Evolutionary conservation across 2,888 invertebrate species (phyloP), one percentile per base, ranked within the genome.

Genomic region (Criorhina ranunculi): DNA sequence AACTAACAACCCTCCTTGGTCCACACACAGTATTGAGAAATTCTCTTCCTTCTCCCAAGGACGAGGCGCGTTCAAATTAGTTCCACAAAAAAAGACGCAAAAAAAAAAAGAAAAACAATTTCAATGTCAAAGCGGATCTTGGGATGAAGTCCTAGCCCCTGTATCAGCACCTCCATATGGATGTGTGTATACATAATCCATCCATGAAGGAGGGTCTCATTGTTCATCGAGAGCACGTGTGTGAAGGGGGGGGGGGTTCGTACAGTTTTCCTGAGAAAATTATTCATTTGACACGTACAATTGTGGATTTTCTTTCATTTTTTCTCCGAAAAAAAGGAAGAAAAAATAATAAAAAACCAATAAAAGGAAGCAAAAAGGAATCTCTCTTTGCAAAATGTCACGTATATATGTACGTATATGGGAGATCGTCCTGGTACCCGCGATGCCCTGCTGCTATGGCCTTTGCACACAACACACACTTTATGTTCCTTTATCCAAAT

Each of bases 241-340:
- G n/a, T n/a, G n/a, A n/a, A n/a, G 40, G 24, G 4, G 1, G 24
- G 24, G 4, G 24, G 24, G 24, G 24, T 24, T 51, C 33, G n/a
- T n/a, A n/a, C 33, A 33, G 37, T 67, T 49, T 59, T 49, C 33
- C 59, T 40, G 19, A 29, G 42, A 53, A 67, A 60, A 77, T 44
- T 60, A 77, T 35, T 69, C 59, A 69, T 69, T 77, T 69, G 67
- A 35, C 77, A 77, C 51, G 67, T 69, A 69, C 60, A 51, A 53
- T 40, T 69, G 49, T 67, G 64, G 75, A 66, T 57, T 66, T 59
- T 49, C 12, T 9, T 46, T 24, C 24, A 24, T 24, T 24, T 37
- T 40, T 35, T 35, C 3, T 31, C 1, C 6, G 9, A 33, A 9
- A 46, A 24, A n/a, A 37, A 42, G 1, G 12, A 46, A 19, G 12